Percentiles rank a stretch among this genome's conserved stretches.
Conservation (phyloP, 2,113 vertebrate species). For the Rhinoderma darwinii region DNA sequence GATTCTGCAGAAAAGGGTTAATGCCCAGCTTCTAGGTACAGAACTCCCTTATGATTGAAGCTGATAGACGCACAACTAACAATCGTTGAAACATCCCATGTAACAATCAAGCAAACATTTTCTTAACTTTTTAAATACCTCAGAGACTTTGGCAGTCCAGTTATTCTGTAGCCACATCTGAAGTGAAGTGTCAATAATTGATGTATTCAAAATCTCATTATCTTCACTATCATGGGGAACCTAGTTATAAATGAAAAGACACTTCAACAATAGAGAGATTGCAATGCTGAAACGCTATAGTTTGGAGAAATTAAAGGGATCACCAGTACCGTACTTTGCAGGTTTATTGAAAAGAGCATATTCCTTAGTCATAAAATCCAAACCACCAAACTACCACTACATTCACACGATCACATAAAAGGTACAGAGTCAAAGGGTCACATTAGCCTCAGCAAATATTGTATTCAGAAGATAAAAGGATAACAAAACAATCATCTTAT, state of each 20-base stretch:
- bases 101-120: not conserved
- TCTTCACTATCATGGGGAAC: not conserved
- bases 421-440: too few relatives aligned
- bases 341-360: too few relatives aligned
- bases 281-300: not conserved
- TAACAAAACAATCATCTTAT: too few relatives aligned
- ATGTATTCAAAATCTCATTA: too few relatives aligned
- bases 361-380: too few relatives aligned
- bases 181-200: not conserved
- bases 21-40: too few relatives aligned
- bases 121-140: not conserved
- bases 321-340: not conserved
- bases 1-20: too few relatives aligned
- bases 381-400: too few relatives aligned
- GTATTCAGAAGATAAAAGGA: too few relatives aligned
- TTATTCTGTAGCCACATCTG: constrained; percentile 33
- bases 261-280: not conserved
- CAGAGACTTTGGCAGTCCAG: constrained; percentile 18
- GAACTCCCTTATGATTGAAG: too few relatives aligned
- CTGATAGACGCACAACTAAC: not conserved
- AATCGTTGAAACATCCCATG: not conserved
- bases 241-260: constrained; percentile 4
- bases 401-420: too few relatives aligned
- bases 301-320: not conserved
- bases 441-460: too few relatives aligned